phyloP scores from a whole-genome alignment of 1,140 invertebrate species.

The Drosophila bifasciata region DNA sequence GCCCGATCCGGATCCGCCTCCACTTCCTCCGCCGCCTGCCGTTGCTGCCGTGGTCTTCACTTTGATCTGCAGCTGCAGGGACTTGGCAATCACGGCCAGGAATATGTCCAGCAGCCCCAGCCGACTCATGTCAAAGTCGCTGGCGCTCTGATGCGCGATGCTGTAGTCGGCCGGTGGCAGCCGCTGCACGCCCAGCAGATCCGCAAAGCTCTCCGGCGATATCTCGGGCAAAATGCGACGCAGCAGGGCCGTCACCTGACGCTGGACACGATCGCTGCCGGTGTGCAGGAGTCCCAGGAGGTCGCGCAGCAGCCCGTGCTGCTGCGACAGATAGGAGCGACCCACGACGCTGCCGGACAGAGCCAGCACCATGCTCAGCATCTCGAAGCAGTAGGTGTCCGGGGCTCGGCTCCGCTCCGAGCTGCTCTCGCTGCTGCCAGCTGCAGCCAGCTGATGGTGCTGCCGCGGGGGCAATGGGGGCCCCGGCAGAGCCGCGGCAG shows the following conservation, averaged over 20 bases:
- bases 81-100: conserved; percentile 93
- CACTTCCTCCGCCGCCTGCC: not conserved
- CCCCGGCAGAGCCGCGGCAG: conserved; percentile 30
- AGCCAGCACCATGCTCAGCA: conserved; percentile 96
- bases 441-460: not conserved
- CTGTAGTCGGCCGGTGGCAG: conserved; percentile 92
- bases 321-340: conserved; percentile 94
- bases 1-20: not conserved
- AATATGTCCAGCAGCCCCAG: conserved; percentile 93
- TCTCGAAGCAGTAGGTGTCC: conserved; percentile 98
- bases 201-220: conserved; percentile 87
- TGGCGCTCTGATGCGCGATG: conserved; percentile 86
- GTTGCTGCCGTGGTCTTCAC: conserved; percentile 86
- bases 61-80: conserved; percentile 94
- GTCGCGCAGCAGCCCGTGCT: conserved; percentile 92
- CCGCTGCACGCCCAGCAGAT: conserved; percentile 88
- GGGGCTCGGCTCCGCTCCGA: conserved; percentile 85
- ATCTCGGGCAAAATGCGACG: conserved; percentile 94
- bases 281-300: conserved; percentile 95
- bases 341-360: conserved; percentile 97
- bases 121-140: conserved; percentile 87
- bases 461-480: not conserved
- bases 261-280: conserved; percentile 96
- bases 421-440: conserved; percentile 53
- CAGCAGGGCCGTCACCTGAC: conserved; percentile 94